A percentile compares a stretch with the other conserved stretches of the same genome.
These are phyloP conservation scores for Gastracanthus pulcherrimus DNA, from an alignment of 2,888 invertebrate species.

Conservation along the genomic window DNA sequence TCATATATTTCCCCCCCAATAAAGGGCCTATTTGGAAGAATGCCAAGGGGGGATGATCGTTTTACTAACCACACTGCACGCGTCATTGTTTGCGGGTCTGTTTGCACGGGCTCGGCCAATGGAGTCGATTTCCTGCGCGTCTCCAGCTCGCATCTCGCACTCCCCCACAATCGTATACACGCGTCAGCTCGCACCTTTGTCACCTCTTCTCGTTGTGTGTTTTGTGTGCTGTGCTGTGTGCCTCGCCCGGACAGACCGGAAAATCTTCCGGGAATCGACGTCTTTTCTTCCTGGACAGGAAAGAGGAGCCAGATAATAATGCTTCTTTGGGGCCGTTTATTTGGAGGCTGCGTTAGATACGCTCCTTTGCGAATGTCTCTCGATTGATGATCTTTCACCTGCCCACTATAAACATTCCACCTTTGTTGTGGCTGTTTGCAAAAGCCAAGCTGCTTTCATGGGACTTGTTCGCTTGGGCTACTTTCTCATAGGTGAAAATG, in stretches of 20 bases:
- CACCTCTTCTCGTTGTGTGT: background rate
- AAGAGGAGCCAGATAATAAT: slow-evolving; percentile 9
- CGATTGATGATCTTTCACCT: slow-evolving; percentile 53
- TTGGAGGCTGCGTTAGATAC: slow-evolving; percentile 17
- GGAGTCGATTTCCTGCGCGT: slow-evolving; percentile 49
- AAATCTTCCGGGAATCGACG: slow-evolving; percentile 57
- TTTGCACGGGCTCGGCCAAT: slow-evolving; percentile 19
- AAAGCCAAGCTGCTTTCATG: slow-evolving; percentile 1
- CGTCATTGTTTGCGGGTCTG: slow-evolving; percentile 35
- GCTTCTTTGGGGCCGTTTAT: slow-evolving; percentile 37
- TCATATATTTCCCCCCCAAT: slow-evolving; percentile 44
- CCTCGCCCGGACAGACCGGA: slow-evolving; percentile 36
- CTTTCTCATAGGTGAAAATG: background rate
- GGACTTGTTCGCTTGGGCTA: background rate
- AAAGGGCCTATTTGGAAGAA: slow-evolving; percentile 33
- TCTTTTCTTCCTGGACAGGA: slow-evolving; percentile 14
- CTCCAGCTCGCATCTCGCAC: background rate
- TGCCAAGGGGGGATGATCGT: slow-evolving; percentile 47
- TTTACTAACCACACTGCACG: slow-evolving; percentile 50
- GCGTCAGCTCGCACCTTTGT: slow-evolving; percentile 21
- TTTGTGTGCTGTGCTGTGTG: no score
- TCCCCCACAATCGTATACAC: background rate
- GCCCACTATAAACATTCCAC: slow-evolving; percentile 54
- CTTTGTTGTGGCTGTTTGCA: slow-evolving; percentile 36
- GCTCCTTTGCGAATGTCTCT: slow-evolving; percentile 16